Evolutionary conservation across 2,888 invertebrate species (phyloP), one percentile per base, ranked within the genome.

Genomic region (Agrotis puta): DNA sequence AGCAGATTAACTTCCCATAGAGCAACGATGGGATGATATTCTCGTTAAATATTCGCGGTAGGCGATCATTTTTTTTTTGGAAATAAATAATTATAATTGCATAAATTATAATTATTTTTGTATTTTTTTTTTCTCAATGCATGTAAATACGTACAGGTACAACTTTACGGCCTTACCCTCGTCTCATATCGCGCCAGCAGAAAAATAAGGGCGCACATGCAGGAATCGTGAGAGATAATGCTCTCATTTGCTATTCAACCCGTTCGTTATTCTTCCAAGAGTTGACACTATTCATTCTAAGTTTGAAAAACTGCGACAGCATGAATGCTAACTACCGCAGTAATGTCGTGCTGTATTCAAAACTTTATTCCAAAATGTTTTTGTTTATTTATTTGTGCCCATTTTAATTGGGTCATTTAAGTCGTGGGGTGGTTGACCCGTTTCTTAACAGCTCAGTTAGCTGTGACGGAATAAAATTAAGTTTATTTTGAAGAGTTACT

Each of bases 241-340:
- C 20, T 67, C 65, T 79, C 69, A 71, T 83, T 82, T 74, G 24
- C 68, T 67, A 84, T 82, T 82, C 84, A 77, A 16, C 39, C 22
- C 39, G 56, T 79, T 77, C 76, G 64, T 77, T 77, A 84, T 77
- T 73, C 71, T 73, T 69, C 50, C 20, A 47, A 50, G 47, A 16
- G 64, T 56, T 62, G 77, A 78, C 72, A 81, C 65, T 69, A 73
- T 81, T 77, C 74, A 64, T 51, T 45, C 56, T 39, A 67, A 78
- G 33, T 71, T 75, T 68, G 39, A 63, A 70, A 75, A 78, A 74
- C 70, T 75, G 74, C 62, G 62, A 47, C 61, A 22, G 48, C 56
- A 71, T 81, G 67, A 67, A 77, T 61, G 70, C 66, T 68, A 68
- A 65, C 81, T 65, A 58, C 81, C 64, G 59, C 65, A 14, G 68